Base-by-base conservation (phyloP, 2,888 invertebrate genomes). In the Hydriomena furcata region DNA sequence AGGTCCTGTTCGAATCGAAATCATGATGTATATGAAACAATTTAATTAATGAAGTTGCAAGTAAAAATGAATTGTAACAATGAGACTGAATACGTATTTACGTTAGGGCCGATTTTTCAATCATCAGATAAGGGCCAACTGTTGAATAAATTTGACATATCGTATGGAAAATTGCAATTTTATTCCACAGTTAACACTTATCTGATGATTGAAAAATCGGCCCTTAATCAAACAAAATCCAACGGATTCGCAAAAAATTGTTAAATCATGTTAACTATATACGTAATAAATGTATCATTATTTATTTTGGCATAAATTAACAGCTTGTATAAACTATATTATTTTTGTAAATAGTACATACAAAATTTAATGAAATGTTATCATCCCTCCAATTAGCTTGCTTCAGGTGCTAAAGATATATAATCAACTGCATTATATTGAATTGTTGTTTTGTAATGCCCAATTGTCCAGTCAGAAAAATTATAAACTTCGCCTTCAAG, bases 31-130 rank as follows among this genome's bases (percentile, higher is more conserved):
- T 51, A 38, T 38, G 40, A 31, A 50, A 49, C 50, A 54, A 54
- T 48, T 51, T 35, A 38, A 35, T 30, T 35, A 44, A 54, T 53
- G 32, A 54, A 54, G 63, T 67, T 65, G 64, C 69, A 65, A 69
- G 54, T 62, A 70, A 59, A 66, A 64, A 72, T n/a, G n/a, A 71
- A 68, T 70, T 70, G 69, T 71, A 72, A 70, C 56, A 62, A 80
- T 79, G 83, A 85, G 85, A 85, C 84, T 85, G 85, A 84, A 73
- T 71, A 73, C 75, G 79, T 82, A 78, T 81, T 82, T 76, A 77
- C 69, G 68, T 78, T 76, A n/a, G n/a, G n/a, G n/a, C n/a, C n/a
- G n/a, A n/a, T n/a, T n/a, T n/a, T n/a, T n/a, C n/a, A n/a, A n/a
- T n/a, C n/a, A n/a, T n/a, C n/a, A n/a, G n/a, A n/a, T n/a, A n/a